Evolutionary conservation across 2,797 vertebrate genomes (phyloP), one percentile per base, ranked within the genome.

Genomic region (Denticeps clupeoides): DNA sequence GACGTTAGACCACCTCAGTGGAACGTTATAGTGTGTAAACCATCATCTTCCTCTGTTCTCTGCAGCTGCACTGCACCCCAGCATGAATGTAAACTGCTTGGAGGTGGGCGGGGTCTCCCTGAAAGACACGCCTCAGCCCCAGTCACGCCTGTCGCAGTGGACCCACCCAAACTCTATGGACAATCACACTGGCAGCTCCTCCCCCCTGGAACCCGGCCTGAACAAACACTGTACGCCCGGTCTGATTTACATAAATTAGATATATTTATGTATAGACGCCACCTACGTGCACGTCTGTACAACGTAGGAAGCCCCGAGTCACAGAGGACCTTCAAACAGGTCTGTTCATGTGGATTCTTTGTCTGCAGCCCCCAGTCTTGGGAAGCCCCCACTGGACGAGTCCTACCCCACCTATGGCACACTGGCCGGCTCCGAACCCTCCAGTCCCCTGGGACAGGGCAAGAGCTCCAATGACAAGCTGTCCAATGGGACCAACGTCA

Each of bases 111-210:
- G 89, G 67, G 71, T 95, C 74, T 89, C 91, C 62, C 82, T 92
- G 78, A 97, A 97, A 83, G 93, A 97, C 71, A 83, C 90, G 54
- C 87, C 86, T 68, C 92, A 90, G 81, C 91, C 92, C 67, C 93
- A 97, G 69, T 98, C 94, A 50, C 94, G 94, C 78, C 86, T 98
- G 75, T 93, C 91, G 67, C 94, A 98, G 76, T 98, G 94, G 94
- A 98, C 94, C 64, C 92, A 97, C 82, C 87, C 92, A 66, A 95
- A 89, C 82, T 87, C 92, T 54, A 89, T 97, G 82, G 92, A 95
- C 53, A 92, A 70, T 79, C 78, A 94, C 62, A 81, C 90, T 65
- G 87, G 85, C 74, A 90, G 86, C 84, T 86, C 91, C 78, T 86
- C 89, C 71, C 86, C 88, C 29, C 83, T 95, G 75, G 94, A 97